A percentile compares a stretch with the other conserved stretches of the same genome.
Evolutionary conservation across 1,140 invertebrate species (phyloP).

Genomic region (Psix sp.): DNA sequence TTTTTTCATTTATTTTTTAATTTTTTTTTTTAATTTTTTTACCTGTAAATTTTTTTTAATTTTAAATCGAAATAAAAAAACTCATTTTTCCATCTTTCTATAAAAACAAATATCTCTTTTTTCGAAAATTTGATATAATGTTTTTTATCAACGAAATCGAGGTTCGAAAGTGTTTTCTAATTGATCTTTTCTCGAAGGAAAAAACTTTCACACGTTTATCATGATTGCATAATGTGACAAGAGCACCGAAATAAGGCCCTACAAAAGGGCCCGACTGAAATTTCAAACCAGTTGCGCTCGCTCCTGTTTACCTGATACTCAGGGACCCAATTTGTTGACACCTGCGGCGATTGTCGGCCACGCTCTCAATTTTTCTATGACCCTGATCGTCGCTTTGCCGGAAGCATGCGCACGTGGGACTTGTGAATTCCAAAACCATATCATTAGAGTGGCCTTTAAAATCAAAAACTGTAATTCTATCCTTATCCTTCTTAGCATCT

Average conservation of each 20-base stretch:
- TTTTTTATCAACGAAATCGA: too few relatives aligned
- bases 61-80: too few relatives aligned
- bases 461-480: too few relatives aligned
- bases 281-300: not conserved
- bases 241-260: slow-evolving; percentile 15
- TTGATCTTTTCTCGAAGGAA: not conserved
- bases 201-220: slow-evolving; percentile 50
- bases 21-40: too few relatives aligned
- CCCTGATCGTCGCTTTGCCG: slow-evolving; percentile 31
- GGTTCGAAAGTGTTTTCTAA: too few relatives aligned
- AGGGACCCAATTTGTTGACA: slow-evolving; percentile 44
- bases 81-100: too few relatives aligned
- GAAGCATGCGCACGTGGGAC: slow-evolving; percentile 14
- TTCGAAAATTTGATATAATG: too few relatives aligned
- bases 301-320: slow-evolving; percentile 27
- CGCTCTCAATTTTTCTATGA: slow-evolving; percentile 40
- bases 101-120: too few relatives aligned
- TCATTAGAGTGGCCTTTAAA: too few relatives aligned
- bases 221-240: slow-evolving; percentile 33
- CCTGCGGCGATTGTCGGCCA: slow-evolving; percentile 37
- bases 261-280: slow-evolving; percentile 19
- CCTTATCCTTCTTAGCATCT: not conserved
- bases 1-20: too few relatives aligned
- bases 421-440: slow-evolving; percentile 5
- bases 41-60: too few relatives aligned